phyloP scores from a whole-genome alignment of 2,888 invertebrate genomes.

The Acrobasis consociella region DNA sequence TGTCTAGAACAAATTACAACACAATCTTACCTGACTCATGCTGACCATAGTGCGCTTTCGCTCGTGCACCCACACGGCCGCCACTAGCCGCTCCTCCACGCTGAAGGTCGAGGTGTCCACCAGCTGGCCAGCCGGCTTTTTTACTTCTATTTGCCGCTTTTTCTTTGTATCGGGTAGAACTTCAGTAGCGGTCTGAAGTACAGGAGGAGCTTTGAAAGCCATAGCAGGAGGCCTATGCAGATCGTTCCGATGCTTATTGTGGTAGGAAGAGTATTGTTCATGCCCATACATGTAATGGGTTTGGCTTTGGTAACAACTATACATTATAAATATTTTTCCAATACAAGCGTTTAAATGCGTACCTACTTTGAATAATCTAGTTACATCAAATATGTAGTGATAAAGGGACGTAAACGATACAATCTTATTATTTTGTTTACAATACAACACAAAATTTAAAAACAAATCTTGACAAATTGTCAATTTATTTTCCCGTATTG shows the following conservation, averaged over 20 bases:
- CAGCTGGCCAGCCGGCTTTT: not conserved
- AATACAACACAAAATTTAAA: too few species aligned
- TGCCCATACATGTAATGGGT: constrained; percentile 6
- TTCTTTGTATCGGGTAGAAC: not conserved
- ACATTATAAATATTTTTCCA: constrained; percentile 16
- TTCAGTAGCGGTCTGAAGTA: not conserved
- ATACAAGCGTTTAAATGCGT: not conserved
- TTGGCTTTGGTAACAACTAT: constrained; percentile 23
- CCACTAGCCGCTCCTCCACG: constrained; percentile 68
- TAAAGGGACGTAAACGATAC: too few species aligned
- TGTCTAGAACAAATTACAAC: too few species aligned
- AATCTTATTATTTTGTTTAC: too few species aligned
- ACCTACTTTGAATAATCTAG: too few species aligned
- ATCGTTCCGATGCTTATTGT: not conserved
- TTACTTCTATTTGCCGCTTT: not conserved
- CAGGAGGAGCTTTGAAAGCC: not conserved
- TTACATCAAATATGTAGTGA: too few species aligned
- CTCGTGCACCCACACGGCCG: constrained; percentile 78
- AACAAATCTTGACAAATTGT: too few species aligned
- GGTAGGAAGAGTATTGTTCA: constrained; percentile 1
- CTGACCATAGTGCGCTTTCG: constrained; percentile 54
- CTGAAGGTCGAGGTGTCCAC: constrained; percentile 58
- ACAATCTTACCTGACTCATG: constrained; percentile 47
- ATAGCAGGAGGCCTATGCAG: not conserved
- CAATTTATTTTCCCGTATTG: too few species aligned